A percentile compares a stretch with the other conserved stretches of the same genome.
phyloP scores from a whole-genome alignment of 2,797 vertebrate species.

The Amniataba percoides region DNA sequence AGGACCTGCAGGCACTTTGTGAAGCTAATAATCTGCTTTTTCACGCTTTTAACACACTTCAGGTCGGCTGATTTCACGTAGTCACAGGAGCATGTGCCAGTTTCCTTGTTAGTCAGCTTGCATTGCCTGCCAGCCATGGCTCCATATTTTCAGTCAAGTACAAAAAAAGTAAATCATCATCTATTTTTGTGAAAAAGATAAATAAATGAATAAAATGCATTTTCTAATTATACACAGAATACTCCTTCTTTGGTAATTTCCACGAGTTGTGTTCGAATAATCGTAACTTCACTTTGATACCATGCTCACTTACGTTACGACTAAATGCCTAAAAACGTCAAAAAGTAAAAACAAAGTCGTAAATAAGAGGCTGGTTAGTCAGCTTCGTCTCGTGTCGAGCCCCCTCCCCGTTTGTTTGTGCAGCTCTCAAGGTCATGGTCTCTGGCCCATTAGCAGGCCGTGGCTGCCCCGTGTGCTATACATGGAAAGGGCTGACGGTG shows the following conservation, averaged over 20 bases:
- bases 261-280: not conserved
- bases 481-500: conserved; percentile 55
- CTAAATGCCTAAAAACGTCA: conserved; percentile 3
- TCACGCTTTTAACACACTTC: not conserved
- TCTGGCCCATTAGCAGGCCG: conserved; percentile 68
- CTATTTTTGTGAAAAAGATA: not conserved
- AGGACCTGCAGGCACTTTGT: not conserved
- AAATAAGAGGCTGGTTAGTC: conserved; percentile 77
- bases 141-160: not conserved
- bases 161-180: not conserved
- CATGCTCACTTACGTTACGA: not conserved
- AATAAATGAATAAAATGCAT: not conserved
- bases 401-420: conserved; percentile 66
- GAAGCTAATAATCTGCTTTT: not conserved
- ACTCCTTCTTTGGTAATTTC: not conserved
- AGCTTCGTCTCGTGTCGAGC: conserved; percentile 29
- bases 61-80: not conserved
- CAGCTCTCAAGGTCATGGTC: conserved; percentile 77
- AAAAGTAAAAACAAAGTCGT: conserved; percentile 48
- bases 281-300: not conserved
- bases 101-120: not conserved
- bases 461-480: conserved; percentile 57
- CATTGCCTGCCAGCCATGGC: not conserved
- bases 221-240: not conserved
- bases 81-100: not conserved